A percentile compares a stretch with the other conserved stretches of the same genome.
Conservation (phyloP, 2,888 invertebrate species). For the Itoplectis maculator region DNA sequence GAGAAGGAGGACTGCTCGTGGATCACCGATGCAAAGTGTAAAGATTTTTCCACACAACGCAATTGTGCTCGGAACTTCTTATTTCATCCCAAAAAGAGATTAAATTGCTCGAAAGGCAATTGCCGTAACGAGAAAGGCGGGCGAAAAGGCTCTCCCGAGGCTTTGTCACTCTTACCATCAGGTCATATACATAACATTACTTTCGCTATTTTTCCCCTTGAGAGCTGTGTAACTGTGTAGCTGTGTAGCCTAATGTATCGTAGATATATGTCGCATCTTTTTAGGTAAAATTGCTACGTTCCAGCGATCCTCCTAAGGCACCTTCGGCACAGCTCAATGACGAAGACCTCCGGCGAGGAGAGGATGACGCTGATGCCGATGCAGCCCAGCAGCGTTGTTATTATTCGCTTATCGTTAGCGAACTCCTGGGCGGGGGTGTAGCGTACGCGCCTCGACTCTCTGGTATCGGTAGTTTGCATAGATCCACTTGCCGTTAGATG, state of each 20-base stretch:
- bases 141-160: too few relatives aligned
- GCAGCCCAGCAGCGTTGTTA: constrained; percentile 66
- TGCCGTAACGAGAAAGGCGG: too few relatives aligned
- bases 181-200: too few relatives aligned
- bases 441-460: neutral
- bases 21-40: too few relatives aligned
- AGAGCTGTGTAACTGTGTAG: too few relatives aligned
- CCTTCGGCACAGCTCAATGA: constrained; percentile 10
- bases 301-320: constrained; percentile 33
- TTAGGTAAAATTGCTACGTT: constrained; percentile 41
- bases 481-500: constrained; percentile 30
- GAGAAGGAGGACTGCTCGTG: too few relatives aligned
- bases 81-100: too few relatives aligned
- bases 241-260: too few relatives aligned
- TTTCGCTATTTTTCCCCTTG: neutral
- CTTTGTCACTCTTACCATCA: too few relatives aligned
- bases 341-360: constrained; percentile 16
- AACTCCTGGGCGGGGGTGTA: neutral
- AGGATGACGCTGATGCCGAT: constrained; percentile 13
- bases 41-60: too few relatives aligned
- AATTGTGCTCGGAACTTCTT: too few relatives aligned
- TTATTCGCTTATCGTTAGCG: constrained; percentile 77
- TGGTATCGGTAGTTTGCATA: constrained; percentile 19
- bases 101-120: too few relatives aligned
- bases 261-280: constrained; percentile 4